phyloP scores from a whole-genome alignment of 1,140 invertebrate genomes.

The Nylanderia fulva region DNA sequence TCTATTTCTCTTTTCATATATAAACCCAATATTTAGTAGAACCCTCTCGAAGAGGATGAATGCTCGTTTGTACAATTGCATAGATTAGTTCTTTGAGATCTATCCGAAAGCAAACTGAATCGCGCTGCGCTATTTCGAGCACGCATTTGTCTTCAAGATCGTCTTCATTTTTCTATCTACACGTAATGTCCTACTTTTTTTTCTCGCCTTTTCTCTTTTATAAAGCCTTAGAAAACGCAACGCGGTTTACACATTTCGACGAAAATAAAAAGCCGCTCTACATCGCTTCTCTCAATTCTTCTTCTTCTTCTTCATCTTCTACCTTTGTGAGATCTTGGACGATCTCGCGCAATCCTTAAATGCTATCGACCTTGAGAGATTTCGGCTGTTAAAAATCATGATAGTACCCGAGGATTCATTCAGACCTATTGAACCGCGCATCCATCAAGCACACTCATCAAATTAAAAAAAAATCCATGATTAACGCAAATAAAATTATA shows the following conservation, averaged over 20 bases:
- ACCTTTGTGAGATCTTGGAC: slow-evolving; percentile 4
- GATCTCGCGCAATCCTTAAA: slow-evolving; percentile 38
- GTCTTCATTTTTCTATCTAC: slow-evolving; percentile 55
- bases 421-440: slow-evolving; percentile 15
- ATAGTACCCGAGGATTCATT: slow-evolving; percentile 17
- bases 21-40: slow-evolving; percentile 29
- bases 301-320: slow-evolving; percentile 1
- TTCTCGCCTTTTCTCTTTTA: slow-evolving; percentile 36
- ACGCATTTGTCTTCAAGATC: slow-evolving; percentile 34
- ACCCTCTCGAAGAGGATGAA: slow-evolving; percentile 13
- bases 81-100: slow-evolving; percentile 52
- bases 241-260: slow-evolving; percentile 1
- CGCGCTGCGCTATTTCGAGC: slow-evolving; percentile 19
- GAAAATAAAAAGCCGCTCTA: slow-evolving; percentile 29
- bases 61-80: slow-evolving; percentile 60
- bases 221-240: slow-evolving; percentile 58
- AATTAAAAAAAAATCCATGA: background rate
- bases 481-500: background rate
- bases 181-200: slow-evolving; percentile 5
- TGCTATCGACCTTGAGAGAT: slow-evolving; percentile 27
- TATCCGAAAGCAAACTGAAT: slow-evolving; percentile 53
- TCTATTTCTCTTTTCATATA: slow-evolving; percentile 2
- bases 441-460: background rate
- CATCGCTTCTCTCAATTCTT: background rate
- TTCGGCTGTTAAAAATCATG: slow-evolving; percentile 9